These are phyloP conservation scores for Sorex araneus DNA, from an alignment of 2,113 vertebrate species.

Conservation along the genomic window DNA sequence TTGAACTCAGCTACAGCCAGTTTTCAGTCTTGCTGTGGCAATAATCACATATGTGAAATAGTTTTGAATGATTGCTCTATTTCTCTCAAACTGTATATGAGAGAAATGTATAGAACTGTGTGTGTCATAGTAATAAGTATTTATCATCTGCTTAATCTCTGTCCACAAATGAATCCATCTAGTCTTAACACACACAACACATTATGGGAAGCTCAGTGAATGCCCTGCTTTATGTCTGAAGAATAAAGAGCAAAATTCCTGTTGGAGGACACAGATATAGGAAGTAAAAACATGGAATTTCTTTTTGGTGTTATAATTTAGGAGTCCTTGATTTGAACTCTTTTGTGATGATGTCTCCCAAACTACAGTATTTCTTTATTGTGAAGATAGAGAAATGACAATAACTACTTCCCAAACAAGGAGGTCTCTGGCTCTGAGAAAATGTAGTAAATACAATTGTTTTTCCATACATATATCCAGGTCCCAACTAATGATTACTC, in stretches of 20 bases:
- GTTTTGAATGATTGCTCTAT: not conserved
- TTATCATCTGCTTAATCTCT: not conserved
- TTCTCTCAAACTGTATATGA: not conserved
- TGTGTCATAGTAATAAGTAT: not conserved
- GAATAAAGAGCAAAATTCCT: not conserved
- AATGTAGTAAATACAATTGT: not conserved
- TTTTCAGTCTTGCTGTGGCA: not conserved
- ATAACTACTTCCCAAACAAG: not conserved
- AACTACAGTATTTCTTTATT: not conserved
- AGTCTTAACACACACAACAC: not conserved
- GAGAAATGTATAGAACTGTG: not conserved
- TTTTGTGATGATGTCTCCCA: not conserved
- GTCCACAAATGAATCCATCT: not conserved
- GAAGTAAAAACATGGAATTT: not conserved
- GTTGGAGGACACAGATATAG: not conserved
- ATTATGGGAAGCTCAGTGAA: not conserved
- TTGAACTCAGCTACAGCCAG: not conserved
- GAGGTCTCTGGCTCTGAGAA: not conserved
- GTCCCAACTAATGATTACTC: not conserved
- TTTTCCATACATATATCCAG: not conserved
- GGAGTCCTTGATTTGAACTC: constrained; percentile 7
- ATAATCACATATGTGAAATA: not conserved
- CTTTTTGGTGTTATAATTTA: not conserved
- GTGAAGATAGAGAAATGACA: not conserved
- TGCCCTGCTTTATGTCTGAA: not conserved